phyloP scores from a whole-genome alignment of 2,113 vertebrate species.

The Columba janthina region DNA sequence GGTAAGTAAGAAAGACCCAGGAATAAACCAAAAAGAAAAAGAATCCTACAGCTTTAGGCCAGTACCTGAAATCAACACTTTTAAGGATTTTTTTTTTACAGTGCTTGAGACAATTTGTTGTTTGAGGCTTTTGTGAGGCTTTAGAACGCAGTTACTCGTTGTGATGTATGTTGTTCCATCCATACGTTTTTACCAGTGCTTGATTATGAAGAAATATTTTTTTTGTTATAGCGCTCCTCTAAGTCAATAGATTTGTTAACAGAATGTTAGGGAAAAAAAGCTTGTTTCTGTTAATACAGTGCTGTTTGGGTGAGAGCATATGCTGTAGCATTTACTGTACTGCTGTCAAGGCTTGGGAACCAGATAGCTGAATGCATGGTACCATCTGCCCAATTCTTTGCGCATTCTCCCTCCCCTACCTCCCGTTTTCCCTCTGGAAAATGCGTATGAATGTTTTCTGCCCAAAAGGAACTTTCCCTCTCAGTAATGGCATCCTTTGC shows the following conservation, averaged over 20 bases:
- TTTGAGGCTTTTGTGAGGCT: background rate
- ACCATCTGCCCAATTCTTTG: background rate
- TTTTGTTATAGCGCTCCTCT: background rate
- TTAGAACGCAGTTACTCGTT: background rate
- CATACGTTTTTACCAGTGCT: background rate
- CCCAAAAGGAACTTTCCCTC: background rate
- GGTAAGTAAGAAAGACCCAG: background rate
- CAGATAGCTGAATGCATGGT: background rate
- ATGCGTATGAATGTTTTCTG: accelerated
- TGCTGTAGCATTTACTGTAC: background rate
- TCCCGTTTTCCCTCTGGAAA: background rate
- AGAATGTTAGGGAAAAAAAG: background rate
- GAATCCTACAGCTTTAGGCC: background rate
- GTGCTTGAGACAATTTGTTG: background rate
- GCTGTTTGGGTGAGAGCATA: background rate
- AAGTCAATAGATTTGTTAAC: background rate
- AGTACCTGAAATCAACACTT: background rate
- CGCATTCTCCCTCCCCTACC: background rate
- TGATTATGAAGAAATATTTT: background rate
- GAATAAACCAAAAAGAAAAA: background rate
- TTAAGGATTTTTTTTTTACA: background rate
- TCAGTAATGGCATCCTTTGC: background rate
- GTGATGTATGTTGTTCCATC: background rate
- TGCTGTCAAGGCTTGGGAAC: background rate
- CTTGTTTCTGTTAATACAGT: background rate